Evolutionary conservation across 2,888 invertebrate species (phyloP).

Genomic region (Rhyacophila evoluta): DNA sequence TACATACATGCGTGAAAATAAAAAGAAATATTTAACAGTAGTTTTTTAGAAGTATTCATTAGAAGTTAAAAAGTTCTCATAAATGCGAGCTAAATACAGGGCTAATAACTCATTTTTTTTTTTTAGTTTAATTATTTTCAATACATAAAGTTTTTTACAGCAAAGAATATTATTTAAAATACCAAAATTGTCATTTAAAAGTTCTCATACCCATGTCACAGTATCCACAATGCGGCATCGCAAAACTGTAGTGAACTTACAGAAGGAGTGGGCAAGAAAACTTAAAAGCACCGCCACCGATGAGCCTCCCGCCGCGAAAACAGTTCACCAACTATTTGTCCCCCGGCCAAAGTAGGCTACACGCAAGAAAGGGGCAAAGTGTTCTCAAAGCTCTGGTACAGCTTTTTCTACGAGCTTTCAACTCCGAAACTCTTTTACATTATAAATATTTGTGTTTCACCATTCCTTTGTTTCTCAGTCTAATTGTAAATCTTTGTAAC

Average conservation of each 20-base stretch:
- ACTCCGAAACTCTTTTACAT: background rate
- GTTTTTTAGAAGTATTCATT: too few species aligned
- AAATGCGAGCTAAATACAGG: too few species aligned
- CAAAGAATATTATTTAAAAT: too few species aligned
- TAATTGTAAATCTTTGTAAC: too few species aligned
- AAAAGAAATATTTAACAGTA: too few species aligned
- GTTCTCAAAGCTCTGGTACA: background rate
- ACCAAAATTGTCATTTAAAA: background rate
- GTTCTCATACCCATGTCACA: background rate
- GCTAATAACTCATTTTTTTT: too few species aligned
- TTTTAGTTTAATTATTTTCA: too few species aligned
- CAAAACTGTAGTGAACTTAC: background rate
- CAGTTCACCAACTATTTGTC: constrained; percentile 14
- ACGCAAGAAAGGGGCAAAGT: constrained; percentile 12
- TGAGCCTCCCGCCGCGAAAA: constrained; percentile 21
- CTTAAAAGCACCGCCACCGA: constrained; percentile 2
- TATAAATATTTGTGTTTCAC: too few species aligned
- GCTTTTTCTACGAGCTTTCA: background rate
- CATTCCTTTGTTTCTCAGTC: too few species aligned
- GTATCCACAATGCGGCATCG: background rate
- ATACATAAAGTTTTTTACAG: too few species aligned
- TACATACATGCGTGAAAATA: too few species aligned
- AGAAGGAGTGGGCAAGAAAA: constrained; percentile 9
- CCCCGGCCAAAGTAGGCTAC: constrained; percentile 4
- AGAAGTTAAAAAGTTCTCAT: too few species aligned